A percentile compares a stretch with the other conserved stretches of the same genome.
Conservation (phyloP, 2,888 invertebrate species). For the Lochmaea capreae region DNA sequence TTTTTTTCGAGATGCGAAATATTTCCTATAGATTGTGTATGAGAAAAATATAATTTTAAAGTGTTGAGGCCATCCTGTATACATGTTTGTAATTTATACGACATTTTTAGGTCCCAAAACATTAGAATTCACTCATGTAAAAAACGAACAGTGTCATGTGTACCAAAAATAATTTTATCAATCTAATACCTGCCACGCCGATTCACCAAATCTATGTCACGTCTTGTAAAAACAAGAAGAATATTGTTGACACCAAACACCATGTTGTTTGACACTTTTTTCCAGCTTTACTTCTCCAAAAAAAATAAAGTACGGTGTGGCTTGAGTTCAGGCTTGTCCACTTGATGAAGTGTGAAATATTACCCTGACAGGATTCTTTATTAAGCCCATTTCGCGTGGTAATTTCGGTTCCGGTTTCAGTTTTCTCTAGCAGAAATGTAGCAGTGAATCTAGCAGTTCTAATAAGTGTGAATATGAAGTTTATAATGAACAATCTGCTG, state of each 20-base stretch:
- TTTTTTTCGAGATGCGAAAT: no score
- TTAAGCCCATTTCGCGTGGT: slow-evolving; percentile 52
- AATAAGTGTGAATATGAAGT: not conserved
- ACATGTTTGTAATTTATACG: not conserved
- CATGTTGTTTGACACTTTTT: slow-evolving; percentile 32
- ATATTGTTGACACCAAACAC: slow-evolving; percentile 17
- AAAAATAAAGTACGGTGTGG: not conserved
- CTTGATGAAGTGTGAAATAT: slow-evolving; percentile 57
- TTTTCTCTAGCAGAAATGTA: slow-evolving; percentile 18
- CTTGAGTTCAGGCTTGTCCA: slow-evolving; percentile 45
- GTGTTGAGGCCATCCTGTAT: no score
- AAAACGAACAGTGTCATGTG: not conserved
- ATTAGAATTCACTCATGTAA: not conserved
- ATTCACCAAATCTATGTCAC: not conserved
- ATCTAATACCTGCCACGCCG: not conserved
- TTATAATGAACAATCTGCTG: not conserved
- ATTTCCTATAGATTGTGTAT: no score
- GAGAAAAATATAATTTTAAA: no score
- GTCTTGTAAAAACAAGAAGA: slow-evolving; percentile 14
- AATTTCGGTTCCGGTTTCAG: slow-evolving; percentile 37
- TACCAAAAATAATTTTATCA: slow-evolving; percentile 15
- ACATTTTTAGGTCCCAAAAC: not conserved
- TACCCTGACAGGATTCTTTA: slow-evolving; percentile 58
- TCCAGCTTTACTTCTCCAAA: slow-evolving; percentile 26
- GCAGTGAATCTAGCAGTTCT: not conserved